These are phyloP conservation scores for Asbolus verrucosus DNA, from an alignment of 1,140 invertebrate species.

Conservation along the genomic window DNA sequence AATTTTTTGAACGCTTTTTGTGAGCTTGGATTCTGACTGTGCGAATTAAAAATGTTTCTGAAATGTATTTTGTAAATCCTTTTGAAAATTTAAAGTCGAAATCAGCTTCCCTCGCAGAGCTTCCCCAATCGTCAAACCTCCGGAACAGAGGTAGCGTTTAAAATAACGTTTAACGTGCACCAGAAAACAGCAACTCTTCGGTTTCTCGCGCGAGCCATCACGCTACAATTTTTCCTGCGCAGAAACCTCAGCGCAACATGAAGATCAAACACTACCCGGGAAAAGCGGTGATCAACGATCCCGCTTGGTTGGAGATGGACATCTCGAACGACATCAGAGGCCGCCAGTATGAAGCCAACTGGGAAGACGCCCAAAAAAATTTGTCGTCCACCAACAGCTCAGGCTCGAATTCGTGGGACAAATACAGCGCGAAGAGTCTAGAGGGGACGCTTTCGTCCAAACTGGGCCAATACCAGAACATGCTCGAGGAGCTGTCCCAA, in stretches of 20 bases:
- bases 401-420: conserved; percentile 59
- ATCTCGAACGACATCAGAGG: conserved; percentile 75
- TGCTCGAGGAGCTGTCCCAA: conserved; percentile 59
- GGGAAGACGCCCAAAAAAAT: conserved; percentile 73
- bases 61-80: too few relatives aligned
- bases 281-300: conserved; percentile 80
- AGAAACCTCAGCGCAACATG: too few relatives aligned
- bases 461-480: conserved; percentile 60
- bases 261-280: conserved; percentile 86
- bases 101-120: too few relatives aligned
- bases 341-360: conserved; percentile 85
- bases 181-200: conserved; percentile 13
- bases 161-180: too few relatives aligned
- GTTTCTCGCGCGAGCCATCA: background rate
- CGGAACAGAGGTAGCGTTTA: background rate
- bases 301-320: conserved; percentile 71
- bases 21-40: too few relatives aligned
- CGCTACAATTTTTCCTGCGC: background rate
- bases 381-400: conserved; percentile 57
- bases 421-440: too few relatives aligned
- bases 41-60: too few relatives aligned
- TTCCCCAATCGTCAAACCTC: background rate
- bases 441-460: conserved; percentile 56
- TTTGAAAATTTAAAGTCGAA: too few relatives aligned
- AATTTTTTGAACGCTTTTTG: too few relatives aligned